Base-by-base conservation (phyloP, 2,888 invertebrate species). In the Acanthosoma haemorrhoidale region DNA sequence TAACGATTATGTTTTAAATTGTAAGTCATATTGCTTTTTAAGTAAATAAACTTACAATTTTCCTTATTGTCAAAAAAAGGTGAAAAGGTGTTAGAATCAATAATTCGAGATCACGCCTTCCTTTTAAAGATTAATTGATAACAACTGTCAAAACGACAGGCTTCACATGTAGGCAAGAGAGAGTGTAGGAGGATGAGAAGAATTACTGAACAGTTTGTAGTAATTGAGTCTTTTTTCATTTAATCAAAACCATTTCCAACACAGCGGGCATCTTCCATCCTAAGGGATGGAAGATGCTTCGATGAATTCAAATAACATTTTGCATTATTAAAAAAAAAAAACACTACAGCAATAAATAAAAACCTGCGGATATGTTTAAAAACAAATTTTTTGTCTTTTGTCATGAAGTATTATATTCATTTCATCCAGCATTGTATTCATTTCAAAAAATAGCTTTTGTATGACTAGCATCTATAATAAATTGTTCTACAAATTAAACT, bases 401-500 rank as follows among this genome's bases (percentile, higher is more conserved):
- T n/a, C n/a, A n/a, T n/a, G n/a, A n/a, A n/a, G n/a, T n/a, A n/a
- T n/a, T n/a, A n/a, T n/a, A n/a, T n/a, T n/a, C n/a, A n/a, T n/a
- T n/a, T n/a, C n/a, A n/a, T n/a, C n/a, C n/a, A n/a, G n/a, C n/a
- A n/a, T n/a, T n/a, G n/a, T n/a, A n/a, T n/a, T n/a, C n/a, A n/a
- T n/a, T n/a, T n/a, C 51, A 25, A 25, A 25, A 61, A 60, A 60
- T 31, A 39, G 36, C 39, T 60, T 70, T 70, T 11, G 8, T 18
- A 31, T 57, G 39, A 58, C 36, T 58, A 58, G 31, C 25, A 57
- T 66, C 43, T 16, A 68, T 58, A 38, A 32, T 3, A 69, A 38
- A 9, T 32, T 25, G 38, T 13, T 38, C 34, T 34, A 4, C 13
- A 39, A 41, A 18, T n/a, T 63, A 63, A 41, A 63, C 60, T 64